Evolutionary conservation across 2,888 invertebrate species (phyloP).

Genomic region (Aproaerema taeniolella): DNA sequence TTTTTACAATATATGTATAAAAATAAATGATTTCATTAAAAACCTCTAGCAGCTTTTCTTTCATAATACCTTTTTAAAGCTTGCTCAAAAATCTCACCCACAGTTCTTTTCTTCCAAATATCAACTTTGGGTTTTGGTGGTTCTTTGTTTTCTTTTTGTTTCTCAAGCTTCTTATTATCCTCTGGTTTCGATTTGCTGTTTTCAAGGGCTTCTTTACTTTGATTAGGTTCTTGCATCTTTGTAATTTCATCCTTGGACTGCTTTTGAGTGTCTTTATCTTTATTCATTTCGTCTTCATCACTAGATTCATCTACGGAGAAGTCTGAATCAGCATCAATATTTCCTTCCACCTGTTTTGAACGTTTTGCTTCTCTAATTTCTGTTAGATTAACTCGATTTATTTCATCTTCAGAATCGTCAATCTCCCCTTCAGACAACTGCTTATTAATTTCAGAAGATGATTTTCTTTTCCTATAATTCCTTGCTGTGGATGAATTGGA

Average conservation of each 20-base stretch:
- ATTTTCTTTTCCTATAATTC: constrained; percentile 78
- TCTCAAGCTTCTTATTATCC: constrained; percentile 16
- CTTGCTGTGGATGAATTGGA: constrained; percentile 54
- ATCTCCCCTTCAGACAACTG: constrained; percentile 59
- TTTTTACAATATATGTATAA: not conserved
- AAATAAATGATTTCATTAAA: constrained; percentile 17
- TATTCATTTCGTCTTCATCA: constrained; percentile 53
- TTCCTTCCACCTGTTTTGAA: constrained; percentile 69
- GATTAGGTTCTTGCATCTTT: constrained; percentile 7
- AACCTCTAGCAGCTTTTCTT: constrained; percentile 79
- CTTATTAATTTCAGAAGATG: constrained; percentile 56
- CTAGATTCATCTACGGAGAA: constrained; percentile 82
- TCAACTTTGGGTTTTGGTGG: constrained; percentile 76
- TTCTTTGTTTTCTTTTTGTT: constrained; percentile 21
- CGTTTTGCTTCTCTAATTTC: constrained; percentile 56
- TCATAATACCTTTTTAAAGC: constrained; percentile 86
- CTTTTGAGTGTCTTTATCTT: constrained; percentile 18
- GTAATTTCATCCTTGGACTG: constrained; percentile 23
- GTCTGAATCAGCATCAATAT: constrained; percentile 85
- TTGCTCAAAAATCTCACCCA: constrained; percentile 85
- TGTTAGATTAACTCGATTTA: constrained; percentile 56
- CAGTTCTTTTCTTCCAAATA: constrained; percentile 91
- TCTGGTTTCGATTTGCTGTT: constrained; percentile 14
- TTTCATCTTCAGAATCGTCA: constrained; percentile 65
- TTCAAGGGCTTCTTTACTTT: constrained; percentile 13